A percentile compares a stretch with the other conserved stretches of the same genome.
Evolutionary conservation across 2,113 vertebrate species (phyloP).

Genomic region (Sinocyclocheilus grahami): DNA sequence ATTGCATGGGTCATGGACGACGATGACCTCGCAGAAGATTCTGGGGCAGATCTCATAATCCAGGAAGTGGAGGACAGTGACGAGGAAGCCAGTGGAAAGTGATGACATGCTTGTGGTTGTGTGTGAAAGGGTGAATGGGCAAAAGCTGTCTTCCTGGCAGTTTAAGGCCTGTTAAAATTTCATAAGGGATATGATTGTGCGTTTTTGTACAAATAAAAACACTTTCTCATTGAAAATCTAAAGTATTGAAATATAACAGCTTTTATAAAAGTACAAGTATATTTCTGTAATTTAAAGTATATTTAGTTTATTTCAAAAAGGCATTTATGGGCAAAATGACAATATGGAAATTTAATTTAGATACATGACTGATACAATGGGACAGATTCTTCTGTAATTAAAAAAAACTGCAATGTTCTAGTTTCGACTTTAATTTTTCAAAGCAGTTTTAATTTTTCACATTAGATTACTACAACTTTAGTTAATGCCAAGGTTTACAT

Average conservation of each 20-base stretch:
- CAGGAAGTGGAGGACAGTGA: constrained; percentile 96
- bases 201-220: constrained; percentile 42
- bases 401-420: not conserved
- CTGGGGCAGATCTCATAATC: constrained; percentile 90
- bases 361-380: not conserved
- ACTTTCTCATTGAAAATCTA: not conserved
- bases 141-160: constrained; percentile 22
- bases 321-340: not conserved
- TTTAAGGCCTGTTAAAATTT: constrained; percentile 17
- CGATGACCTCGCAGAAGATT: constrained; percentile 91
- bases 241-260: not conserved
- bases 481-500: not conserved
- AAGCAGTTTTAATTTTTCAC: not conserved
- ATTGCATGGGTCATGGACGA: constrained; percentile 82
- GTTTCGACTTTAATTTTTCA: not conserved
- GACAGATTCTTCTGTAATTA: not conserved
- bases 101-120: constrained; percentile 72
- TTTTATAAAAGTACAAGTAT: constrained; percentile 42
- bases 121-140: constrained; percentile 63
- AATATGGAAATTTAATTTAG: not conserved
- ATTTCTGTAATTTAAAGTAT: constrained; percentile 47
- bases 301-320: constrained; percentile 41
- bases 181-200: not conserved
- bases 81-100: constrained; percentile 83
- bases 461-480: not conserved